A percentile compares a stretch with the other conserved stretches of the same genome.
These are phyloP conservation scores for Brassicogethes aeneus DNA, from an alignment of 2,888 invertebrate species.

Conservation along the genomic window DNA sequence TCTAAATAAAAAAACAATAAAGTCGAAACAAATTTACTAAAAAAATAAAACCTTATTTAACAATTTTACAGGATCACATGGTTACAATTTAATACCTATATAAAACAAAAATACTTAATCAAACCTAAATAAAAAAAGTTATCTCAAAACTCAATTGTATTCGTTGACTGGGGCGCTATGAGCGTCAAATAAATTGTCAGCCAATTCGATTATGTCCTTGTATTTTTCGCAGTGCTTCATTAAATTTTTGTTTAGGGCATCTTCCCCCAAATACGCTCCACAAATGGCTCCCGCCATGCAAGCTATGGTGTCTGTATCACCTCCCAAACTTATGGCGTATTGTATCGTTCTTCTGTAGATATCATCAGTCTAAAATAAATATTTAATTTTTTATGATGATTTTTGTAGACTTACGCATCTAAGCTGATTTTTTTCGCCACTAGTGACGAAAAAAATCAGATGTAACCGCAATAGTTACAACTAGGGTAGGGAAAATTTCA, in stretches of 20 bases:
- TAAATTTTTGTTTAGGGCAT: constrained; percentile 43
- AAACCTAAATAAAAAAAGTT: too few species aligned
- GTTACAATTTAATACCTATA: too few species aligned
- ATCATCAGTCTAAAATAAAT: constrained; percentile 43
- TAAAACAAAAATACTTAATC: too few species aligned
- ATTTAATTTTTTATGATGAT: neutral
- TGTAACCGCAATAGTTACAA: neutral
- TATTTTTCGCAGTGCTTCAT: constrained; percentile 52
- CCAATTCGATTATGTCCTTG: constrained; percentile 44
- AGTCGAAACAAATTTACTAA: too few species aligned
- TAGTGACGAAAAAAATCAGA: too few species aligned
- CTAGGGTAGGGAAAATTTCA: too few species aligned
- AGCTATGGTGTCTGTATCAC: constrained; percentile 71
- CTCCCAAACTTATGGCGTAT: constrained; percentile 62
- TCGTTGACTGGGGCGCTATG: too few species aligned
- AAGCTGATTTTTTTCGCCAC: too few species aligned
- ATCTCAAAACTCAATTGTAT: too few species aligned
- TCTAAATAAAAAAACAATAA: too few species aligned
- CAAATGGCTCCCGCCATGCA: constrained; percentile 64
- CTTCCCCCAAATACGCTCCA: constrained; percentile 58
- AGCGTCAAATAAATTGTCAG: constrained; percentile 43
- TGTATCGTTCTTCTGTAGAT: constrained; percentile 55
- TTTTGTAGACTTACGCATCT: constrained; percentile 10
- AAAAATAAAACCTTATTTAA: too few species aligned
- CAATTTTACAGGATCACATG: too few species aligned